These are phyloP conservation scores for Atrichornis clamosus DNA, from an alignment of 2,113 vertebrate species.

Conservation along the genomic window DNA sequence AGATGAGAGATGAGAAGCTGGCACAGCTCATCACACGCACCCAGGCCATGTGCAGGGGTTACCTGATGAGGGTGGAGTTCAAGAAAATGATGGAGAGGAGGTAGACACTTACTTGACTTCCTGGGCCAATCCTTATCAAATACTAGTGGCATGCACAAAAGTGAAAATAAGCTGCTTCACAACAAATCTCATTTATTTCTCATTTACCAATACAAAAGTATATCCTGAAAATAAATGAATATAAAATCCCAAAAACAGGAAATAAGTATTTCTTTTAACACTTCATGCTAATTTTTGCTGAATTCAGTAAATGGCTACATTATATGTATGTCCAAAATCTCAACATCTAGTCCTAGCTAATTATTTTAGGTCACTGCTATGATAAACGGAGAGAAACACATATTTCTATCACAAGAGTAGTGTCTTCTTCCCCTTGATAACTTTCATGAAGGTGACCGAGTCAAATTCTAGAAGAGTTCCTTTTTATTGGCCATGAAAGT, in stretches of 20 bases:
- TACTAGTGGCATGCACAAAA: background rate
- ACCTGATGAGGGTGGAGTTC: constrained; percentile 83
- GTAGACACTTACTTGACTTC: constrained; percentile 20
- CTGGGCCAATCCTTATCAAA: background rate
- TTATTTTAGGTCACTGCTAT: background rate
- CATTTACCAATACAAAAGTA: background rate
- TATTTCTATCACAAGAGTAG: background rate
- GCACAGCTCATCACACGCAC: constrained; percentile 90
- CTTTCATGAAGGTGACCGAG: background rate
- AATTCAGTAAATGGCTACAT: background rate
- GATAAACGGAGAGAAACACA: background rate
- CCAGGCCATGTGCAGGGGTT: constrained; percentile 83
- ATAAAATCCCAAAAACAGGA: background rate
- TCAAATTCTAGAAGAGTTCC: background rate
- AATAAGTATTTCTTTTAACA: background rate
- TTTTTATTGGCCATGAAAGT: background rate
- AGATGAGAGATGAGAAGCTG: constrained; percentile 92
- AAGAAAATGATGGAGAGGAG: constrained; percentile 85
- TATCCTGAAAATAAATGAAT: background rate
- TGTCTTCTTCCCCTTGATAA: background rate
- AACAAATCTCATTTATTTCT: background rate
- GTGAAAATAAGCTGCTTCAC: background rate
- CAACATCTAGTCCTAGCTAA: background rate
- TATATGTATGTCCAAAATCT: background rate
- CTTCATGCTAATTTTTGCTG: background rate